Percentiles rank a stretch among this genome's conserved stretches.
phyloP scores from a whole-genome alignment of 2,113 vertebrate genomes.

The Arizona elegans region DNA sequence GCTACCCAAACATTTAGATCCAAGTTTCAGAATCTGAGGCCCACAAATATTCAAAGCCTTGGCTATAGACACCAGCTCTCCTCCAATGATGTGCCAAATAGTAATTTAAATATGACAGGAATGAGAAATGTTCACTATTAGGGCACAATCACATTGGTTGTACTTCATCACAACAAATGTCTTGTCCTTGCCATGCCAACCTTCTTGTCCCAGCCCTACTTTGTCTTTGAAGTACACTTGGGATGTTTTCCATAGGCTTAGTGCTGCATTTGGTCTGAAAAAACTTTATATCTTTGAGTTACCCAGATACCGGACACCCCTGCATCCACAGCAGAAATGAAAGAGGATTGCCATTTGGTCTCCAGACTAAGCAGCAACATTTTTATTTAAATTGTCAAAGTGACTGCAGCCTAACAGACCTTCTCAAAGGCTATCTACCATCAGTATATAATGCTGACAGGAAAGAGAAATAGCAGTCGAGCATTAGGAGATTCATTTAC shows the following conservation, averaged over 20 bases:
- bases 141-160: neutral
- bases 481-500: conserved; percentile 2
- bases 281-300: neutral
- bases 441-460: neutral
- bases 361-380: neutral
- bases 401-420: neutral
- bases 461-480: neutral
- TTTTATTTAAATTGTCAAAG: neutral
- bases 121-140: neutral
- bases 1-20: neutral
- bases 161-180: neutral
- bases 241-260: neutral
- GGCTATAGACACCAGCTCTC: neutral
- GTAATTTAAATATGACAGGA: neutral
- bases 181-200: neutral
- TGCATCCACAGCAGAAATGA: neutral
- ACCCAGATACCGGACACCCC: neutral
- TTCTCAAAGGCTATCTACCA: neutral
- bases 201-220: neutral
- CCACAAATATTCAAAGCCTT: neutral
- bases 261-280: neutral
- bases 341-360: neutral
- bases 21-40: neutral
- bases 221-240: neutral
- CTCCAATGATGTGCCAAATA: neutral